These are phyloP conservation scores for Sminthurinus signatus DNA, from an alignment of 1,140 invertebrate genomes.

Conservation along the genomic window DNA sequence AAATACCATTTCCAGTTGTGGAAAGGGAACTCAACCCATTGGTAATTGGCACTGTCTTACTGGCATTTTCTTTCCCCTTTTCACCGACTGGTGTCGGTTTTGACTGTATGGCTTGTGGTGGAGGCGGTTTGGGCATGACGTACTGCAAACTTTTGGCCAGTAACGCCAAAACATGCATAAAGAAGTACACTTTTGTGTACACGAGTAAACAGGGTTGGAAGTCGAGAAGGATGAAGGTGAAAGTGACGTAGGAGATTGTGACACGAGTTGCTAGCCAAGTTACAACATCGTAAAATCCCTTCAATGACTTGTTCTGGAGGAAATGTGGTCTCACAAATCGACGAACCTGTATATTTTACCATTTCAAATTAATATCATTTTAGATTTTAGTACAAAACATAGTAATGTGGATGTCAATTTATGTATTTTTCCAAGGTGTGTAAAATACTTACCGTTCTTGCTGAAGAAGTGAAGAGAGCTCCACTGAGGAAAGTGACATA, in stretches of 20 bases:
- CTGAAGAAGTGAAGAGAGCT: conserved; percentile 76
- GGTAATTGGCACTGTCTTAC: no score
- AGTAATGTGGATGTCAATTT: background rate
- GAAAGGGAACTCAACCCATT: no score
- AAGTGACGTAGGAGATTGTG: conserved; percentile 75
- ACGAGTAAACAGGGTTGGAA: conserved; percentile 59
- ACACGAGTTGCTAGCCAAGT: conserved; percentile 73
- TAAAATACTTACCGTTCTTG: conserved; percentile 59
- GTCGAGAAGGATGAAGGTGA: conserved; percentile 83
- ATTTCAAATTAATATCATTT: no score
- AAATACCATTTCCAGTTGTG: no score
- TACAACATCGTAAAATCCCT: conserved; percentile 67
- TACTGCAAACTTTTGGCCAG: no score
- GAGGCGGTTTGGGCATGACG: no score
- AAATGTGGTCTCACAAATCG: conserved; percentile 69
- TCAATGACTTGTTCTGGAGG: conserved; percentile 54
- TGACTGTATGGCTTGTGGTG: no score
- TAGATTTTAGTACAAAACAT: no score
- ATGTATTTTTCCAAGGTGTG: background rate
- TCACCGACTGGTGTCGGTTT: no score
- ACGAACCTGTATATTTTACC: conserved; percentile 59
- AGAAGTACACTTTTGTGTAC: conserved; percentile 44
- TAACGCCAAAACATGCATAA: no score
- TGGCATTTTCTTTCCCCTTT: no score
- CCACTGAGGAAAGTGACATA: conserved; percentile 89